Evolutionary conservation across 2,113 vertebrate species (phyloP).

Genomic region (Naja naja): DNA sequence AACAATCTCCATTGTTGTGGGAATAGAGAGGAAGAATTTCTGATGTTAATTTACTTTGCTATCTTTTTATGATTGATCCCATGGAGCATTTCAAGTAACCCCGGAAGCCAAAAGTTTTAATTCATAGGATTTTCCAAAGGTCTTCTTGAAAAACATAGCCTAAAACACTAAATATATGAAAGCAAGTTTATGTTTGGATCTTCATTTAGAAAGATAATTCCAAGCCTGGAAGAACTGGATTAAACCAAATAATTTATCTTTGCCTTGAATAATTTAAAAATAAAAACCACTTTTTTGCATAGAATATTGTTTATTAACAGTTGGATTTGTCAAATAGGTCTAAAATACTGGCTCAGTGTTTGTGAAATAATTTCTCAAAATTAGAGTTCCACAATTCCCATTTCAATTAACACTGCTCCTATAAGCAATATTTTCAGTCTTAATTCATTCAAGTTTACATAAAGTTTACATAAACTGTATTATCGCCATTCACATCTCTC

Average conservation of each 20-base stretch:
- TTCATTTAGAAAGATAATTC: fast-evolving
- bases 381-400: neutral
- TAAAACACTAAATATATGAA: fast-evolving
- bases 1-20: neutral
- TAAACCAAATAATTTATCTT: slow-evolving; percentile 26
- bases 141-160: neutral
- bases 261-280: neutral
- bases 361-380: neutral
- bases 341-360: neutral
- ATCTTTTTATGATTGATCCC: neutral
- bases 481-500: neutral
- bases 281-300: neutral
- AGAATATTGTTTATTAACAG: neutral
- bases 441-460: neutral
- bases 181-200: neutral
- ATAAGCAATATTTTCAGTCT: too few relatives aligned
- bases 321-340: fast-evolving
- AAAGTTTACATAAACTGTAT: too few relatives aligned
- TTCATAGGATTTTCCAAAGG: neutral
- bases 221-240: neutral
- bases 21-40: neutral
- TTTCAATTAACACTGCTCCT: neutral
- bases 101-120: neutral
- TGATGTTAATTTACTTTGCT: neutral
- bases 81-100: neutral